A percentile compares a stretch with the other conserved stretches of the same genome.
phyloP scores from a whole-genome alignment of 92 coral and sea anemone genomes.

The Parazoanthus atlanticus region DNA sequence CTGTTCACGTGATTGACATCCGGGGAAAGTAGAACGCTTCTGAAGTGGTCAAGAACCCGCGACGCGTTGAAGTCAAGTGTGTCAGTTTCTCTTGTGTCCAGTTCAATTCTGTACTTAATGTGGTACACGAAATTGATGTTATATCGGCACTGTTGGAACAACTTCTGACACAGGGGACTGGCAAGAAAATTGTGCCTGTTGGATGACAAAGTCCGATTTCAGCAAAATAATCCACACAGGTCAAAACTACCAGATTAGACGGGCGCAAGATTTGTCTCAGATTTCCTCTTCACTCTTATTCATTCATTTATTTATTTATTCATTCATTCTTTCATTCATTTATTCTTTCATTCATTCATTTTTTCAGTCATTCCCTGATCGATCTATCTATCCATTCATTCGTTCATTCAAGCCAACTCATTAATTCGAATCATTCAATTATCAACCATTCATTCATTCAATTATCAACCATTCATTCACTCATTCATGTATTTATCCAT shows the following conservation, averaged over 20 bases:
- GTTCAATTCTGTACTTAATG: constrained; percentile 35
- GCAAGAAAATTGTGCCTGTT: constrained; percentile 31
- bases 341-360: not conserved
- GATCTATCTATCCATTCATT: not conserved
- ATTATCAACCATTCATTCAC: too few species aligned
- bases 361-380: too few species aligned
- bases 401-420: not conserved
- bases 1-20: constrained; percentile 74
- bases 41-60: constrained; percentile 53
- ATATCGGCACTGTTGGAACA: constrained; percentile 43
- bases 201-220: not conserved
- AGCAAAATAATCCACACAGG: too few species aligned
- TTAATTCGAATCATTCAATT: too few species aligned
- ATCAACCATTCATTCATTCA: not conserved
- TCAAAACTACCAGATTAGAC: too few species aligned
- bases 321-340: too few species aligned
- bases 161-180: constrained; percentile 23
- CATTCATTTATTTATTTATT: not conserved
- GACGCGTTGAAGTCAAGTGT: constrained; percentile 24
- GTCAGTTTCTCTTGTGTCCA: constrained; percentile 33
- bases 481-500: too few species aligned
- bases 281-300: too few species aligned
- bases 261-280: too few species aligned
- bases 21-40: constrained; percentile 58
- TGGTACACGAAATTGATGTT: constrained; percentile 41